These are phyloP conservation scores for Macrosoma leucophasiata DNA, from an alignment of 2,888 invertebrate genomes.

Conservation along the genomic window DNA sequence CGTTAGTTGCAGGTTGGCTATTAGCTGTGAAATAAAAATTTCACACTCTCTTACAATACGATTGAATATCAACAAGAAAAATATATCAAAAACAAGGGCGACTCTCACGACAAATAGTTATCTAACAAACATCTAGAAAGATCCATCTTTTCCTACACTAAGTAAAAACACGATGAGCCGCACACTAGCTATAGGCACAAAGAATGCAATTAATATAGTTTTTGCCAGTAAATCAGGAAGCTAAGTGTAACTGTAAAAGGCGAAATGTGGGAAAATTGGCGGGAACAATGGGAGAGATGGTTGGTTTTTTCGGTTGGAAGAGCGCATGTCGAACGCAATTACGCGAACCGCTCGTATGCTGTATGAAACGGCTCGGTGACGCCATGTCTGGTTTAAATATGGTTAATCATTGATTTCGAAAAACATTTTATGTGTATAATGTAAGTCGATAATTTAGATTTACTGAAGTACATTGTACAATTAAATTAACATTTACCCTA, in stretches of 20 bases:
- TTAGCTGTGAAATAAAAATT: no score
- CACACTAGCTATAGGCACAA: conserved; percentile 40
- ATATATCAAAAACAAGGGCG: conserved; percentile 12
- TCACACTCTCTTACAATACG: not conserved
- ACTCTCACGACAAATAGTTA: conserved; percentile 15
- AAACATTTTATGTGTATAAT: no score
- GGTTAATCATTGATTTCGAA: no score
- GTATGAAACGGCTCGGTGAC: conserved; percentile 37
- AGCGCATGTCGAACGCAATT: conserved; percentile 68
- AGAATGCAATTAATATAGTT: conserved; percentile 66
- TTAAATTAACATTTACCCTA: no score
- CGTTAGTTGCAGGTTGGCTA: no score
- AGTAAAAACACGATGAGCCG: conserved; percentile 39
- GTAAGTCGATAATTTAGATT: no score
- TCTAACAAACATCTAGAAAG: conserved; percentile 14
- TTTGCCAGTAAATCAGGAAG: conserved; percentile 67
- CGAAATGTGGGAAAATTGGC: conserved; percentile 69
- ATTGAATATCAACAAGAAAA: conserved; percentile 4
- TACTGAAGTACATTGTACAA: no score
- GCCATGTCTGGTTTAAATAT: conserved; percentile 15
- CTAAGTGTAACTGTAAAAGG: conserved; percentile 63
- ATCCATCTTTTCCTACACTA: conserved; percentile 37
- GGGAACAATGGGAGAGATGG: conserved; percentile 66
- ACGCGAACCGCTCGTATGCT: conserved; percentile 52
- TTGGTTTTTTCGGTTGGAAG: conserved; percentile 66